Evolutionary conservation across 2,797 vertebrate genomes (phyloP).

Genomic region (Remorina albescens): DNA sequence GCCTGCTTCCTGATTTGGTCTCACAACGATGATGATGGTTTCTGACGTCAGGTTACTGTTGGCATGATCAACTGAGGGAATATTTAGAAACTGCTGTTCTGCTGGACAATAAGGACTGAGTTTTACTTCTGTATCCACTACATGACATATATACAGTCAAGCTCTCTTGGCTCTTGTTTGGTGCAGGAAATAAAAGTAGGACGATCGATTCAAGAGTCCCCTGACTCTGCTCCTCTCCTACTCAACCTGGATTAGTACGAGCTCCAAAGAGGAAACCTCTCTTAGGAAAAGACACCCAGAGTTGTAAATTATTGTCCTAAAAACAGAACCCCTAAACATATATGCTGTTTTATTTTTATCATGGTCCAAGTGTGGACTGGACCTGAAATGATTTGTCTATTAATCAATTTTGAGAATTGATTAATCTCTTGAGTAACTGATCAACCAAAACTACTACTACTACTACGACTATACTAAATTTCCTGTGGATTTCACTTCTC

Average conservation of each 20-base stretch:
- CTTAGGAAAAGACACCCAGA: conserved; percentile 32
- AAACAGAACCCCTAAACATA: not conserved
- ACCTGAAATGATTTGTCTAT: not conserved
- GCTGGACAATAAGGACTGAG: conserved; percentile 9
- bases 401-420: not conserved
- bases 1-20: not conserved
- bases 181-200: conserved; percentile 68
- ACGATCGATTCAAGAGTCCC: conserved; percentile 55
- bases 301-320: conserved; percentile 7
- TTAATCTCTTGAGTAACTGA: not conserved
- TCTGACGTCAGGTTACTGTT: conserved; percentile 9
- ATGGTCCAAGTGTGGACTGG: not conserved
- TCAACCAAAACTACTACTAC: not conserved
- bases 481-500: not conserved
- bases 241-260: conserved; percentile 47
- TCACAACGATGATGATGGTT: not conserved
- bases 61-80: not conserved
- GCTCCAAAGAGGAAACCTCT: conserved; percentile 44
- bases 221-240: conserved; percentile 51
- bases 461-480: too few relatives aligned
- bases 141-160: conserved; percentile 12
- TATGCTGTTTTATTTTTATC: conserved; percentile 4
- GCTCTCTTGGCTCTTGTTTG: conserved; percentile 46
- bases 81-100: conserved; percentile 28
- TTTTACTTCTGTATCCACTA: conserved; percentile 26